Conservation (phyloP, 30 jellyfish, hydroid and myxozoan species). For the Sanderia malayensis region DNA sequence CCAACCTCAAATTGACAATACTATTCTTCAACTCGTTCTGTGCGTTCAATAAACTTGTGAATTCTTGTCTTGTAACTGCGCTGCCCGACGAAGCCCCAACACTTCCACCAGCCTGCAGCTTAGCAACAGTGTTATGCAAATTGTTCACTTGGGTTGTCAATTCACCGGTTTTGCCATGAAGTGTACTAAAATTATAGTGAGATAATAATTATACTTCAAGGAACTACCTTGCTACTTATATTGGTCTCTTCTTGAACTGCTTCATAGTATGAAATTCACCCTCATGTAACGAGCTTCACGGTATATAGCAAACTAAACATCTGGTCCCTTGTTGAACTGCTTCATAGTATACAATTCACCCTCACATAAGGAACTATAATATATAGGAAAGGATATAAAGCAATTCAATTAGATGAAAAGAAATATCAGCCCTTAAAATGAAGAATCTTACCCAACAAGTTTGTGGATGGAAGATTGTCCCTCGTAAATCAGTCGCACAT, state of each 20-base stretch:
- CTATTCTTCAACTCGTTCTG: slow-evolving; percentile 64
- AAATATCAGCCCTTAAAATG: too few species aligned
- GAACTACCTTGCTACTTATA: too few species aligned
- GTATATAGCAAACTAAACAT: too few species aligned
- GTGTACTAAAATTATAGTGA: slow-evolving; percentile 72
- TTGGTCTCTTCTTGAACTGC: too few species aligned
- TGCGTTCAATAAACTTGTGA: slow-evolving; percentile 56
- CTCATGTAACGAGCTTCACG: too few species aligned
- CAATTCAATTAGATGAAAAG: too few species aligned
- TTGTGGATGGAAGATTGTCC: slow-evolving; percentile 89
- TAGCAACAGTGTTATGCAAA: slow-evolving; percentile 71
- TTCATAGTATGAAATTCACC: too few species aligned
- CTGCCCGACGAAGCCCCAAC: slow-evolving; percentile 67
- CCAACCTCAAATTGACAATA: slow-evolving; percentile 54
- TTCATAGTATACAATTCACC: too few species aligned
- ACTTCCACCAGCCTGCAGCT: slow-evolving; percentile 70
- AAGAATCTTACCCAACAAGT: slow-evolving; percentile 57
- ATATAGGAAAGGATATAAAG: too few species aligned
- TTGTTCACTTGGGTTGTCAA: slow-evolving; percentile 84
- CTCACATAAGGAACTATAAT: too few species aligned
- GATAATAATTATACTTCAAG: too few species aligned
- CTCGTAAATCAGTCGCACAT: slow-evolving; percentile 82
- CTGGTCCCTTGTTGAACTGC: too few species aligned
- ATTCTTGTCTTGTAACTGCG: slow-evolving; percentile 79
- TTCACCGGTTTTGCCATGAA: slow-evolving; percentile 89